phyloP scores from a whole-genome alignment of 2,113 vertebrate species.

The Azemiops feae region DNA sequence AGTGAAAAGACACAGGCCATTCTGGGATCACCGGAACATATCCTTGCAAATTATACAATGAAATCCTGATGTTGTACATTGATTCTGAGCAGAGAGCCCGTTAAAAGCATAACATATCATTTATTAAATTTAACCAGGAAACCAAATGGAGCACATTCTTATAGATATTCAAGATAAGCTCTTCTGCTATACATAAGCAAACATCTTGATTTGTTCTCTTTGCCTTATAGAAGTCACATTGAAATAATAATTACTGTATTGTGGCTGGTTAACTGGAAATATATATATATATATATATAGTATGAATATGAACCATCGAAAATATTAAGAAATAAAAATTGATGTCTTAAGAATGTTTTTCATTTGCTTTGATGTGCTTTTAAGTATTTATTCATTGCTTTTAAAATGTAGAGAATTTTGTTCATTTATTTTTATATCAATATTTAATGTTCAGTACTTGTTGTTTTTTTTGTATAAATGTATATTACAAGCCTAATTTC shows the following conservation, averaged over 20 bases:
- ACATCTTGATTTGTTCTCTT: slow-evolving; percentile 35
- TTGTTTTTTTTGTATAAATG: not conserved
- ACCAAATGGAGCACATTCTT: slow-evolving; percentile 27
- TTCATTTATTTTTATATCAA: not conserved
- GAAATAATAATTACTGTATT: not conserved
- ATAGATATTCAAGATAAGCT: slow-evolving; percentile 29
- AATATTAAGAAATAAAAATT: not conserved
- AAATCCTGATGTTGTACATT: not conserved
- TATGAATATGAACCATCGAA: not conserved
- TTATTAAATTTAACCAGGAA: slow-evolving; percentile 29
- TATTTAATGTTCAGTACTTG: not conserved
- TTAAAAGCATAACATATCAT: not conserved
- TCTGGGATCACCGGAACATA: slow-evolving; percentile 23
- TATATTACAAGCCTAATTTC: not conserved
- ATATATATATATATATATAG: no score
- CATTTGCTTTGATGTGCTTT: not conserved
- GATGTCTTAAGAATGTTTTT: not conserved
- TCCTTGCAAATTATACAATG: slow-evolving; percentile 20
- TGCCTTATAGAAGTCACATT: slow-evolving; percentile 31
- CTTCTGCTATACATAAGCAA: slow-evolving; percentile 27
- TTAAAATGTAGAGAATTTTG: not conserved
- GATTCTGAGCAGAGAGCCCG: slow-evolving; percentile 6
- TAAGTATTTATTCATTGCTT: not conserved
- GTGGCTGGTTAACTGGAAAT: not conserved
- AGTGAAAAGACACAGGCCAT: slow-evolving; percentile 4